These are phyloP conservation scores for Apodemia duryi DNA, from an alignment of 2,888 invertebrate genomes.

Conservation along the genomic window DNA sequence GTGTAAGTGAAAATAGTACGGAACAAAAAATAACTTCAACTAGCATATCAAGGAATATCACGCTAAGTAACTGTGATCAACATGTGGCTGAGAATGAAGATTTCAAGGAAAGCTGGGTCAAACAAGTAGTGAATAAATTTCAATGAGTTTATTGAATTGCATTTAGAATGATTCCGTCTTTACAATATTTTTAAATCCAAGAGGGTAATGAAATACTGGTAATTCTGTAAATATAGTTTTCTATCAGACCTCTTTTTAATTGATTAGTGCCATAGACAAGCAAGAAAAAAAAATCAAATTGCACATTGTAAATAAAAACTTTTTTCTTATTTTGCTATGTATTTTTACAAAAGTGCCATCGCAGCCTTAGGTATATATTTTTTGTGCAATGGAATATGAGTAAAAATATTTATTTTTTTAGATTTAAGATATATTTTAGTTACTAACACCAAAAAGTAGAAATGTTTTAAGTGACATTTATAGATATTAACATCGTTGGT, in stretches of 20 bases:
- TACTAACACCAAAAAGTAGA: conserved; percentile 76
- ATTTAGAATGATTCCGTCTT: conserved; percentile 47
- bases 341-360: conserved; percentile 69
- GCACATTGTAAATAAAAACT: conserved; percentile 38
- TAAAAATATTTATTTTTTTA: conserved; percentile 63
- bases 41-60: conserved; percentile 14
- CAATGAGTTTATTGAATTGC: conserved; percentile 71
- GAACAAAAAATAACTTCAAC: conserved; percentile 32
- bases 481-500: conserved; percentile 17
- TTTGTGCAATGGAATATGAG: conserved; percentile 57
- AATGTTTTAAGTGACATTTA: conserved; percentile 40
- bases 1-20: conserved; percentile 41
- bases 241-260: conserved; percentile 50
- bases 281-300: conserved; percentile 35
- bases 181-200: conserved; percentile 18
- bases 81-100: conserved; percentile 41
- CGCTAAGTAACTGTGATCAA: conserved; percentile 10
- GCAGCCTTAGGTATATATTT: conserved; percentile 36
- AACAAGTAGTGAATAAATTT: conserved; percentile 85
- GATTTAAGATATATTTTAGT: conserved; percentile 55
- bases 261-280: conserved; percentile 66
- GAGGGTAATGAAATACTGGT: background rate
- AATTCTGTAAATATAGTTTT: conserved; percentile 54
- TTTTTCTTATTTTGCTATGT: conserved; percentile 55
- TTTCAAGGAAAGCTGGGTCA: conserved; percentile 83